These are phyloP conservation scores for Sterrhoptilus dennistouni DNA, from an alignment of 2,113 vertebrate species.

Conservation along the genomic window DNA sequence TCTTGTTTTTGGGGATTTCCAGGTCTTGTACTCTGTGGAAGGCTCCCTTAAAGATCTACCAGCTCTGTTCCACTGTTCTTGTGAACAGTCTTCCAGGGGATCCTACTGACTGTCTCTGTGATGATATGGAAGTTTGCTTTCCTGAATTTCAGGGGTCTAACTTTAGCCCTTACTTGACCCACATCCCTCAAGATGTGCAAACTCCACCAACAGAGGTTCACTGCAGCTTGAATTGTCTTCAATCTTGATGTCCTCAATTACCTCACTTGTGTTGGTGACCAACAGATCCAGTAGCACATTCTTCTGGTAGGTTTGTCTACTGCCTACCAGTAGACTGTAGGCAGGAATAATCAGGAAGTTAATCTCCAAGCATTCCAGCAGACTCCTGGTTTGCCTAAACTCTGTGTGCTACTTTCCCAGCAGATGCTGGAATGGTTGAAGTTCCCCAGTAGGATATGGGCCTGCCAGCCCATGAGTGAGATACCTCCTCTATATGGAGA, in stretches of 20 bases:
- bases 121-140: not conserved
- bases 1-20: not conserved
- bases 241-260: fast-evolving
- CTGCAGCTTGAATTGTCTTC: no score
- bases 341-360: not conserved
- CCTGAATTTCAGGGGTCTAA: not conserved
- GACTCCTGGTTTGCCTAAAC: not conserved
- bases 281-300: not conserved
- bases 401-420: not conserved
- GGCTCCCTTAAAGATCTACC: not conserved
- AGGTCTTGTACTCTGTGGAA: not conserved
- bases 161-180: not conserved
- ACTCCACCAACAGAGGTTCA: no score
- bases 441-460: not conserved
- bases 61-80: not conserved
- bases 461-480: fast-evolving
- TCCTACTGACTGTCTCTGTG: not conserved
- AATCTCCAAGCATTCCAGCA: not conserved
- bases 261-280: not conserved
- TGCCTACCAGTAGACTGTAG: no score
- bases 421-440: not conserved
- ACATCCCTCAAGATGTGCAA: not conserved
- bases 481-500: not conserved
- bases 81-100: not conserved
- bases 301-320: not conserved